A percentile compares a stretch with the other conserved stretches of the same genome.
These are phyloP conservation scores for Bombus waltoni DNA, from an alignment of 1,140 invertebrate species.

Conservation along the genomic window DNA sequence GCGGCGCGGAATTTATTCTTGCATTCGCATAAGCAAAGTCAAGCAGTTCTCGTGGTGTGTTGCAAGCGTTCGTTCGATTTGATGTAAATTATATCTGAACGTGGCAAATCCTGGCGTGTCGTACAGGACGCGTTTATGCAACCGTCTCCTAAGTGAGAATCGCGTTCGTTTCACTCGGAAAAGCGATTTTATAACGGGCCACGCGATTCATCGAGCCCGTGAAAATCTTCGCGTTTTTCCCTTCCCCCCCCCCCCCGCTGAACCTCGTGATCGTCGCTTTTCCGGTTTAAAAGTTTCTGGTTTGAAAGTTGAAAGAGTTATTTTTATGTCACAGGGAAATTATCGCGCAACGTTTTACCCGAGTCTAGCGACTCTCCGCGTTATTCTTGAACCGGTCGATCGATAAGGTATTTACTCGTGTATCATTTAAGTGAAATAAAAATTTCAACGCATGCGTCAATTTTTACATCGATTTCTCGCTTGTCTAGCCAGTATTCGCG, in stretches of 20 bases:
- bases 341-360: neutral
- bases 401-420: constrained; percentile 51
- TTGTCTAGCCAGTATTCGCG: neutral
- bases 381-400: constrained; percentile 50
- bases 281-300: neutral
- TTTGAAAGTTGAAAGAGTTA: neutral
- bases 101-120: neutral
- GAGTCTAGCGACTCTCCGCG: neutral
- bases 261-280: neutral
- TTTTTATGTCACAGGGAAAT: neutral
- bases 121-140: constrained; percentile 7
- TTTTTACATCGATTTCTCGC: constrained; percentile 32
- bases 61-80: constrained; percentile 27
- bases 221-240: neutral
- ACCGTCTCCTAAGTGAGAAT: neutral
- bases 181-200: too few species aligned
- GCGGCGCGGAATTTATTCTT: constrained; percentile 7
- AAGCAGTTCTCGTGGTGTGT: neutral
- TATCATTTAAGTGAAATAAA: constrained; percentile 50
- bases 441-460: constrained; percentile 50
- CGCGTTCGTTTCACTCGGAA: neutral
- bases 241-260: too few species aligned
- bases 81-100: constrained; percentile 32
- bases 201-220: neutral
- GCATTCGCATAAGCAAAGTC: neutral